phyloP scores from a whole-genome alignment of 1,140 invertebrate species.

The Octopus bimaculoides region DNA sequence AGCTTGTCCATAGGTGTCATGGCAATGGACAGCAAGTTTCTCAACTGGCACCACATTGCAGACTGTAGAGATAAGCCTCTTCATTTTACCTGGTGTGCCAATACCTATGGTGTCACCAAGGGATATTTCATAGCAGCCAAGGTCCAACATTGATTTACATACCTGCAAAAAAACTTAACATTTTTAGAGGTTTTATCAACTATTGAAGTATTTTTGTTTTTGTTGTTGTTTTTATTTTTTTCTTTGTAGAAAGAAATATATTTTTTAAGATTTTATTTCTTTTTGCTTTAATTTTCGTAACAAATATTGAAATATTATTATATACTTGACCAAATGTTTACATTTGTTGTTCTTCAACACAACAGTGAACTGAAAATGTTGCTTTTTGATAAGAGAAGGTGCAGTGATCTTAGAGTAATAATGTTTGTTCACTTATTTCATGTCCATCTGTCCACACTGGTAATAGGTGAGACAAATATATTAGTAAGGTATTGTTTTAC shows the following conservation, averaged over 20 bases:
- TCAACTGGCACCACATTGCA: constrained; percentile 65
- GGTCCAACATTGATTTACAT: constrained; percentile 70
- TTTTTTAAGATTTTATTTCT: no score
- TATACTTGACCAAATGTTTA: no score
- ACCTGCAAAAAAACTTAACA: constrained; percentile 52
- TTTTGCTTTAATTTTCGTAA: no score
- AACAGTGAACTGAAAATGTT: no score
- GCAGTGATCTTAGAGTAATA: no score
- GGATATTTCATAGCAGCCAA: constrained; percentile 86
- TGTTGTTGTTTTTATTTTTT: not conserved
- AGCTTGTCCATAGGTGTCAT: constrained; percentile 98
- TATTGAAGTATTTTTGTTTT: not conserved
- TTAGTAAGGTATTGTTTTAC: no score
- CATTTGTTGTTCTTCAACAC: no score
- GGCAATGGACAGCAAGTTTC: constrained; percentile 89
- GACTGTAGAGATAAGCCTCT: constrained; percentile 75
- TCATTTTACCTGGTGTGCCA: constrained; percentile 83
- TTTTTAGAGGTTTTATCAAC: not conserved
- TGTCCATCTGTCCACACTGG: no score
- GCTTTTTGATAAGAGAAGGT: no score
- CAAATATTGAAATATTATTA: no score
- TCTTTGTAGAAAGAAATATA: not conserved
- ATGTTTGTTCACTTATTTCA: no score
- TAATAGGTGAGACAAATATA: no score
- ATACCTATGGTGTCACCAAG: constrained; percentile 97